Base-by-base conservation (phyloP, 2,113 vertebrate genomes). In the Ochotona curzoniae region DNA sequence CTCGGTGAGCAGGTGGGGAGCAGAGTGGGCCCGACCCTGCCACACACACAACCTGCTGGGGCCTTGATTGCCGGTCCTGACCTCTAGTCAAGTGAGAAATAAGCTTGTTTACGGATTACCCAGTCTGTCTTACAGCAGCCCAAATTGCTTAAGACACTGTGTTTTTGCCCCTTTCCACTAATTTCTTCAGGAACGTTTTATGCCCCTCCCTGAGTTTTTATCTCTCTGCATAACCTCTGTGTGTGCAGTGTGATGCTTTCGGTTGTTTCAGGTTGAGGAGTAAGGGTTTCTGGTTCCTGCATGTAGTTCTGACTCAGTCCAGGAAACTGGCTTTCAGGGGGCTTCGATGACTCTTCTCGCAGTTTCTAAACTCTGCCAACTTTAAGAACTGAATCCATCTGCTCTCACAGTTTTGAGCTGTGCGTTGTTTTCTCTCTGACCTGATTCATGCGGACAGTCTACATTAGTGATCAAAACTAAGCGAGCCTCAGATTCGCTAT, bases 341-440 rank as follows among this genome's bases (percentile, higher is more conserved):
- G 51, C 35, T 57, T 90, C 47, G 20, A 35, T 67, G 30, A 32
- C 70, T 60, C 0, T 75, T 54, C 44, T 60, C 60, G 1, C 51
- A 81, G 3, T 74, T 1, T 49, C 30, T 88, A 81, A 66, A 90
- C 83, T 61, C 10, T 63, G 15, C 38, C 67, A 67, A 35, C 90
- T 90, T 90, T 18, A 91, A n/a, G 93, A 86, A 30, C 51, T 25
- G 21, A 90, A 14, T 7, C 7, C 21, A 21, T 28, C 35, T 49
- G 8, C 87, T 49, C 7, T 64, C 23, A 75, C 21, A 25, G 3
- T 66, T 25, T 91, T 25, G 51, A 75, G 30, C 38, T 84, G 6
- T 71, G 17, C 64, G 92, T 80, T 83, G 51, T 93, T 95, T 96
- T 92, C 49, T 80, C 0, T n/a, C 54, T 76, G 25, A 71, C 51